These are phyloP conservation scores for Tenthredo mesomela DNA, from an alignment of 2,888 invertebrate genomes.

Conservation along the genomic window DNA sequence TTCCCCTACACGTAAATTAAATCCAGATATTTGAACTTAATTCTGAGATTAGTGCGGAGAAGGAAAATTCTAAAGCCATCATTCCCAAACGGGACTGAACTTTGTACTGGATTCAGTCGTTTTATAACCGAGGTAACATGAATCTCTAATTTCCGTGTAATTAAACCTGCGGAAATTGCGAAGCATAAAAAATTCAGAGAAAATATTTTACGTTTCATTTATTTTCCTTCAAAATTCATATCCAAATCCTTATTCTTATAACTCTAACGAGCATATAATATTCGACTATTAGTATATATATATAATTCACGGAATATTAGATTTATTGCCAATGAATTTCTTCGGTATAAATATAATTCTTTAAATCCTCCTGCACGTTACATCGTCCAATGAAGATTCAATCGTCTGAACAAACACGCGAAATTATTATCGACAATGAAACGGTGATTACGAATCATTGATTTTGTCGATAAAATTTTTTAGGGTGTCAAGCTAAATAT, in stretches of 20 bases:
- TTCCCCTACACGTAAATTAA: background rate
- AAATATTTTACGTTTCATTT: background rate
- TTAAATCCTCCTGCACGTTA: background rate
- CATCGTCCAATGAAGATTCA: background rate
- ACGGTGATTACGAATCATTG: conserved; percentile 23
- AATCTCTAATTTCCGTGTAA: background rate
- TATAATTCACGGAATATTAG: background rate
- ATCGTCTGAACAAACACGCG: conserved; percentile 12
- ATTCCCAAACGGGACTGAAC: background rate
- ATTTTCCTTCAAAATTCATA: background rate
- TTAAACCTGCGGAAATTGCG: background rate
- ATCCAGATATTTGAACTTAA: background rate
- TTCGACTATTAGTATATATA: no score
- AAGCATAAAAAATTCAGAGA: background rate
- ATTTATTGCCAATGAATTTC: background rate
- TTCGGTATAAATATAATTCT: background rate
- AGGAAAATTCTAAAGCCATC: background rate
- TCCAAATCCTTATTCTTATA: background rate
- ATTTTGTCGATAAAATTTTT: conserved; percentile 2
- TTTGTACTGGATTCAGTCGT: background rate
- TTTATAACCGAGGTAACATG: background rate
- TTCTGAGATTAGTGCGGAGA: background rate
- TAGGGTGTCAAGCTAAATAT: background rate
- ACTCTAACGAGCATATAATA: background rate
- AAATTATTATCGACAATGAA: conserved; percentile 2